These are phyloP conservation scores for Etheostoma spectabile DNA, from an alignment of 2,113 vertebrate genomes.

Conservation along the genomic window DNA sequence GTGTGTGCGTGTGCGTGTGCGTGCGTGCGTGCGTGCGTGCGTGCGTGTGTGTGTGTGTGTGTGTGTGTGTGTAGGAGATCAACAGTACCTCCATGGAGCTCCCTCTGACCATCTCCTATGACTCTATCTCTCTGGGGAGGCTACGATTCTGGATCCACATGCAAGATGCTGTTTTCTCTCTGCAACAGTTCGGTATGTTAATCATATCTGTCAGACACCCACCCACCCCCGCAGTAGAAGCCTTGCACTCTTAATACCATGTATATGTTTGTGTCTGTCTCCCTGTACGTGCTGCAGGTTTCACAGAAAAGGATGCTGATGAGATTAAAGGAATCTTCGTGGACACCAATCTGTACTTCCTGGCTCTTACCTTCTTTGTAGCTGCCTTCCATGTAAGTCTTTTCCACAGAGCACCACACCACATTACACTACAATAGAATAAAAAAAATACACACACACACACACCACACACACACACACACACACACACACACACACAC, in stretches of 20 bases:
- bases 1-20: neutral
- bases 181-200: slow-evolving; percentile 94
- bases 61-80: slow-evolving; percentile 88
- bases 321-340: slow-evolving; percentile 99
- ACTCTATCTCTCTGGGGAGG: slow-evolving; percentile 94
- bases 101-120: slow-evolving; percentile 93
- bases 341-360: slow-evolving; percentile 97
- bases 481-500: too few species aligned
- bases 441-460: too few species aligned
- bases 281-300: slow-evolving; percentile 82
- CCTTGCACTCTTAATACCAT: neutral
- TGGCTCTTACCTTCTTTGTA: slow-evolving; percentile 96
- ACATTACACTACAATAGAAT: too few species aligned
- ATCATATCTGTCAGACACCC: neutral
- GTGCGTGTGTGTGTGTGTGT: too few species aligned
- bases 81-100: slow-evolving; percentile 91
- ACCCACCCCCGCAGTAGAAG: neutral
- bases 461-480: too few species aligned
- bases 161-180: slow-evolving; percentile 96
- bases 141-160: slow-evolving; percentile 99
- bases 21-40: too few species aligned
- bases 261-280: neutral
- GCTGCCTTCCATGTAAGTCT: slow-evolving; percentile 95
- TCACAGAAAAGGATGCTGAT: slow-evolving; percentile 98
- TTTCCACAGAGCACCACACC: neutral